Base-by-base conservation (phyloP, 2,113 vertebrate genomes). In the Parus major region DNA sequence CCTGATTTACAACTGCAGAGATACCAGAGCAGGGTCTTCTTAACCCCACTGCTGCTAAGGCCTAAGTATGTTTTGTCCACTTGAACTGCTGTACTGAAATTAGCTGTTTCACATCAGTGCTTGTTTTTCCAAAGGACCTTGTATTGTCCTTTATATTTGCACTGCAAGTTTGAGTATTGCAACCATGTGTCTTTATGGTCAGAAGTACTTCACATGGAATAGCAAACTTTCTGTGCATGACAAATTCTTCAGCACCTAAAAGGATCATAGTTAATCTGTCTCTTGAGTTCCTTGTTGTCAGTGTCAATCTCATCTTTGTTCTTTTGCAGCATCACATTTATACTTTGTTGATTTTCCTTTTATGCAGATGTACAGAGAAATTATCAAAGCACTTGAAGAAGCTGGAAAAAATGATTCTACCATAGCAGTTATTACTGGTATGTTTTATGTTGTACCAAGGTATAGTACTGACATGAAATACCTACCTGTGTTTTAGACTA, bases 361-460 rank as follows among this genome's bases (percentile, higher is more conserved):
- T 76, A 28, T 60, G 16, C 56, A 99, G 99, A 99, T 99, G 99
- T 99, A 99, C 96, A 93, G 91, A 10, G 99, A 99, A 94, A 98
- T 99, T 72, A 98, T 98, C 0, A 95, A 95, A 53, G 99, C 99
- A 0, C 98, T 99, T 94, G 96, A 98, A 86, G 97, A 98, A 75
- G 99, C 99, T 31, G 98, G 98, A 12, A 98, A 98, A 70, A 98
- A 99, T 90, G 97, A 98, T 59, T 99, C 98, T 1, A 91, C 96
- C 83, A 69, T 99, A 94, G 98, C 98, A 17, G 99, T 99, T 44
- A 11, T 99, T 31, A 99, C 99, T 79, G 99, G 99, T 99, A 97
- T 78, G 10, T 75, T 95, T 80, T 88, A 5, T 64, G 13, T 89
- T 85, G 12, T 41, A 39, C 14, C n/a, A 13, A 59, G 75, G 33